Evolutionary conservation across 2,113 vertebrate genomes (phyloP).

Genomic region (Brachypodius melanocephalos): DNA sequence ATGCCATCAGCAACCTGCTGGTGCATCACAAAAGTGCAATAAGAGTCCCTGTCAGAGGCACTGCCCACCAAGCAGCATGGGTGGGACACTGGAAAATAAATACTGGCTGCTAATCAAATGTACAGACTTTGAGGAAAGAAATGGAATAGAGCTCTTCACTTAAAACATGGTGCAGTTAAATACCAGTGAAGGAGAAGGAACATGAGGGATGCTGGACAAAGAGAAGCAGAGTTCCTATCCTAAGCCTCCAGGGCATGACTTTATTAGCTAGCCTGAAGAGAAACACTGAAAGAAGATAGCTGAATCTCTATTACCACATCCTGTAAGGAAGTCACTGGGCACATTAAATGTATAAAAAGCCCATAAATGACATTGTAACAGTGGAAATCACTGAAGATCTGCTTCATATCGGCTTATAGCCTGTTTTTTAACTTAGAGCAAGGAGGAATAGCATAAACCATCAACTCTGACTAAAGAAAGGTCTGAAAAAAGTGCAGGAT

Average conservation of each 20-base stretch:
- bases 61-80: background rate
- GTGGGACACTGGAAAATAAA: background rate
- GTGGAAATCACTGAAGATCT: background rate
- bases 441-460: background rate
- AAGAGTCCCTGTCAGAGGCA: background rate
- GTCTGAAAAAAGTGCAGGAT: background rate
- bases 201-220: background rate
- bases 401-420: background rate
- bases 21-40: rapidly evolving
- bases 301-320: background rate
- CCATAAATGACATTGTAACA: background rate
- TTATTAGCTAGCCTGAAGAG: background rate
- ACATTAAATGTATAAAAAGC: background rate
- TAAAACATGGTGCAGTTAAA: background rate
- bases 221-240: background rate
- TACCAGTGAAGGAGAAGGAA: background rate
- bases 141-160: background rate
- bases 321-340: background rate
- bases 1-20: background rate
- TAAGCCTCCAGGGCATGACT: background rate
- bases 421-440: background rate
- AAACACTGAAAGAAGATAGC: background rate
- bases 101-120: background rate
- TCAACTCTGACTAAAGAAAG: background rate
- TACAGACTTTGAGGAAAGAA: background rate